A percentile compares a stretch with the other conserved stretches of the same genome.
phyloP scores from a whole-genome alignment of 2,888 invertebrate species.

The Apocheima hispidaria region DNA sequence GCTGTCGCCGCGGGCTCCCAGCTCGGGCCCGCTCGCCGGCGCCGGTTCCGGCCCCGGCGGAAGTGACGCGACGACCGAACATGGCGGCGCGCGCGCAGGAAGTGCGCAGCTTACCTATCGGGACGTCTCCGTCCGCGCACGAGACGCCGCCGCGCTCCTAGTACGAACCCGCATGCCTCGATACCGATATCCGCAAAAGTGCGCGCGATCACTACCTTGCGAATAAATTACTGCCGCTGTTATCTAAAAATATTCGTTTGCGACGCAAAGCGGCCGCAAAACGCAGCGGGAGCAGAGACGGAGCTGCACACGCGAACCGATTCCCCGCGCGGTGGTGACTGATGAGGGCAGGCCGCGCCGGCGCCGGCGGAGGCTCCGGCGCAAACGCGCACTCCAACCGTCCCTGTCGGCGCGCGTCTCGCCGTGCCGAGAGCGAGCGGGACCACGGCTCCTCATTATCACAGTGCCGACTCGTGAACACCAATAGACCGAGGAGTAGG shows the following conservation, averaged over 20 bases:
- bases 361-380: slow-evolving; percentile 82
- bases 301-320: slow-evolving; percentile 81
- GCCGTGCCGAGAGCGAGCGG: slow-evolving; percentile 65
- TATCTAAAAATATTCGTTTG: slow-evolving; percentile 85
- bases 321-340: slow-evolving; percentile 85
- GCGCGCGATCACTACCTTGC: slow-evolving; percentile 82
- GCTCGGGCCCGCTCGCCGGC: slow-evolving; percentile 64
- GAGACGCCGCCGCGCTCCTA: slow-evolving; percentile 60
- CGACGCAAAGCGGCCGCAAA: slow-evolving; percentile 70
- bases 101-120: slow-evolving; percentile 86
- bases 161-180: slow-evolving; percentile 75
- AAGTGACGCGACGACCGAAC: slow-evolving; percentile 83
- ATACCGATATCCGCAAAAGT: slow-evolving; percentile 79
- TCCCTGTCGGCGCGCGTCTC: slow-evolving; percentile 66
- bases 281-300: slow-evolving; percentile 68
- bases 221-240: slow-evolving; percentile 84
- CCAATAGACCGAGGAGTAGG: slow-evolving; percentile 86
- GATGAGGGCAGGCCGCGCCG: slow-evolving; percentile 83
- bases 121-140: slow-evolving; percentile 76
- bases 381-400: slow-evolving; percentile 77
- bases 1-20: slow-evolving; percentile 64
- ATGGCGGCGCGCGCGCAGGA: slow-evolving; percentile 85
- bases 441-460: slow-evolving; percentile 79
- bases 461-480: slow-evolving; percentile 83
- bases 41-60: slow-evolving; percentile 78